These are phyloP conservation scores for Carassius gibelio DNA, from an alignment of 2,113 vertebrate species.

Conservation along the genomic window DNA sequence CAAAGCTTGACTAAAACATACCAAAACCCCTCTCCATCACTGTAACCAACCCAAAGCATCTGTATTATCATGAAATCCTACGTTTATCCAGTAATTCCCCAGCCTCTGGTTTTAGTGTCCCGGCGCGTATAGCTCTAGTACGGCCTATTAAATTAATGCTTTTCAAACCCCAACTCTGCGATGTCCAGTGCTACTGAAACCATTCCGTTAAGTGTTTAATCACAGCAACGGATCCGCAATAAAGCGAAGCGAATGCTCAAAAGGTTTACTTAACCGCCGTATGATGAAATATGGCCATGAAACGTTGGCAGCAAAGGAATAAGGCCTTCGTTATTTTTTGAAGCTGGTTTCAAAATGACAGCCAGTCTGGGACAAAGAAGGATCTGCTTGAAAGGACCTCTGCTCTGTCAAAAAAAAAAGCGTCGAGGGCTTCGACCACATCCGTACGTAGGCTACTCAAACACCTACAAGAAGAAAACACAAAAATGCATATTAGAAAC, in stretches of 20 bases:
- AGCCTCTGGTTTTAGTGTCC: conserved; percentile 32
- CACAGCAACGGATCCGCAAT: not conserved
- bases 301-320: conserved; percentile 38
- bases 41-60: no score
- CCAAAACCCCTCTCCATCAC: conserved; percentile 8
- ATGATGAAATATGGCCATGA: conserved; percentile 18
- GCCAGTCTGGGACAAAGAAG: conserved; percentile 49
- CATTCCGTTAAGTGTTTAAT: conserved; percentile 18
- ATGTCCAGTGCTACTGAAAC: conserved; percentile 13
- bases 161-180: not conserved
- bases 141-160: not conserved
- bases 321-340: conserved; percentile 51
- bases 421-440: conserved; percentile 58
- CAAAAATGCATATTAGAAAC: conserved; percentile 61
- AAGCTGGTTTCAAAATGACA: conserved; percentile 53
- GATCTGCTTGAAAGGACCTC: conserved; percentile 56
- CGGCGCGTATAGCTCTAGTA: not conserved
- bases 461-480: conserved; percentile 70
- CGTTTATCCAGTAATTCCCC: conserved; percentile 2
- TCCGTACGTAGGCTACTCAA: conserved; percentile 50
- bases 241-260: conserved; percentile 20
- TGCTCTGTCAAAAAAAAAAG: conserved; percentile 60
- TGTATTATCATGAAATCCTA: conserved; percentile 35
- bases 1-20: conserved; percentile 25
- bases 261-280: not conserved